Base-by-base conservation (phyloP, 2,888 invertebrate species). In the Ophraella communa region DNA sequence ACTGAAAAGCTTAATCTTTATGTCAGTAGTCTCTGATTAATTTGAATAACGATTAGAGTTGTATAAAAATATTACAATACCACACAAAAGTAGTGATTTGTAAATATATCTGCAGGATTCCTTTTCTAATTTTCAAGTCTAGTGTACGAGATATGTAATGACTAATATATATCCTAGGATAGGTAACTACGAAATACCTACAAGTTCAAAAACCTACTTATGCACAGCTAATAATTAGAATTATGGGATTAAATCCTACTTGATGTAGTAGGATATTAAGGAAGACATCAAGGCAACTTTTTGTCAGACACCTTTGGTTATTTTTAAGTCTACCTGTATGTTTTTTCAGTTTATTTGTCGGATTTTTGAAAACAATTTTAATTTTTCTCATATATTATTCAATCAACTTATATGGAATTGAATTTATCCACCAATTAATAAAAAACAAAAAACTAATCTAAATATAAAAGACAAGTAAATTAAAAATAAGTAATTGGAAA, bases 251-350 rank as follows among this genome's bases (percentile, higher is more conserved):
- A 53, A 65, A 42, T 57, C 57, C 62, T 45, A 62, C 57, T 53
- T 53, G 24, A 39, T 14, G 7, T 17, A 42, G 63, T 67, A 71
- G 63, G 66, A 62, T 70, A 30, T 59, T 51, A 39, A 79, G 80
- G 80, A 80, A 80, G 80, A 80, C 80, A 77, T 78, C 77, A 80
- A 80, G 80, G 80, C 80, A 79, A 77, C 70, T 75, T 71, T 75
- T 72, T 72, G 56, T 56, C 61, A 68, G 65, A 66, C 67, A 67
- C 65, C 60, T 64, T 59, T 66, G 51, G 59, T 62, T 63, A 45
- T 47, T 64, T 57, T 55, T 45, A 57, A 57, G 62, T 65, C 60
- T 57, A 58, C 54, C 65, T 65, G 60, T 68, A 53, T 62, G 30
- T 64, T 52, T 49, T 20, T 45, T 51, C 35, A 44, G 45, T 61